phyloP scores from a whole-genome alignment of 2,113 vertebrate genomes.

The Cinclus mexicanus region DNA sequence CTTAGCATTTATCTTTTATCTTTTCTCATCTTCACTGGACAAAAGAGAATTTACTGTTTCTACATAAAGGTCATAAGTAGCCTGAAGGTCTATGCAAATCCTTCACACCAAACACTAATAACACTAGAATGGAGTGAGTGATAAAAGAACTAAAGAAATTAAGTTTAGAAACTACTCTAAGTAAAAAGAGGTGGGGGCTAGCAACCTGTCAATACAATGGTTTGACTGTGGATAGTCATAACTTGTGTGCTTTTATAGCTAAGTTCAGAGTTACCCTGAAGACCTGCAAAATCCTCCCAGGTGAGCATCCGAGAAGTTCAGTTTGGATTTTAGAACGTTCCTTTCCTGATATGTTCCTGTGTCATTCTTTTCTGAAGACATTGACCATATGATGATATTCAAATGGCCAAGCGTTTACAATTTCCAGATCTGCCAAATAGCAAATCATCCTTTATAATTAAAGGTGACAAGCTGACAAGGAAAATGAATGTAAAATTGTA shows the following conservation, averaged over 20 bases:
- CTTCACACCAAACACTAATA: conserved; percentile 62
- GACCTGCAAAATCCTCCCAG: neutral
- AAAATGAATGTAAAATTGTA: conserved; percentile 98
- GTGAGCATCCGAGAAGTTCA: neutral
- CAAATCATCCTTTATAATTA: conserved; percentile 99
- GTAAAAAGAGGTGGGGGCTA: neutral
- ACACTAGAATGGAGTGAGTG: conserved; percentile 55
- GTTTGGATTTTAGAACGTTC: neutral
- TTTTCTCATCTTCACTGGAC: neutral
- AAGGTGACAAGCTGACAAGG: conserved; percentile 99
- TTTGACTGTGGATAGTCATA: neutral
- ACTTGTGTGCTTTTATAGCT: neutral
- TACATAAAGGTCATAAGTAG: conserved; percentile 83
- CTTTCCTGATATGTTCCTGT: conserved; percentile 28
- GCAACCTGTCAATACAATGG: neutral
- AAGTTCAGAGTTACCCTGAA: neutral
- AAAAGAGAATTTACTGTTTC: conserved; percentile 43
- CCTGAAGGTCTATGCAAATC: conserved; percentile 82
- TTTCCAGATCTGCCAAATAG: conserved; percentile 88
- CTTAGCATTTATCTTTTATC: neutral
- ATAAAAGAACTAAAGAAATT: conserved; percentile 71
- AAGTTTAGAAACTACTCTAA: neutral
- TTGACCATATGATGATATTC: conserved; percentile 87
- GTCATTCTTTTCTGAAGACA: conserved; percentile 76
- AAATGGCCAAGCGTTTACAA: conserved; percentile 86